Percentiles rank a stretch among this genome's conserved stretches.
Conservation (phyloP, 2,888 invertebrate genomes). For the Philopedon plagiatum region DNA sequence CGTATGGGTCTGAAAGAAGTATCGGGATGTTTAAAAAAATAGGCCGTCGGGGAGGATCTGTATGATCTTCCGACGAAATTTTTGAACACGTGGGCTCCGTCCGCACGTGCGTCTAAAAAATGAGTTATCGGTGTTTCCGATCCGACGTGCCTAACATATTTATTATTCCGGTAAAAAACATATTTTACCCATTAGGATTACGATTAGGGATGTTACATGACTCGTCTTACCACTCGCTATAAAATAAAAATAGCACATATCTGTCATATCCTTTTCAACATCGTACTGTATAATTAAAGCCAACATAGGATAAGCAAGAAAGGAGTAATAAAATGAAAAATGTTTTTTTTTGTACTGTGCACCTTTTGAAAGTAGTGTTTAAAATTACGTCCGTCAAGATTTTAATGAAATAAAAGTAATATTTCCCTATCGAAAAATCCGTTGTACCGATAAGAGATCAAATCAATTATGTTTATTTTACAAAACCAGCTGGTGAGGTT, state of each 20-base stretch:
- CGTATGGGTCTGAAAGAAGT: constrained; percentile 31
- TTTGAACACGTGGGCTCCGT: constrained; percentile 40
- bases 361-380: not conserved
- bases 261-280: constrained; percentile 16
- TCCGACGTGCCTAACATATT: constrained; percentile 33
- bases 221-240: not conserved
- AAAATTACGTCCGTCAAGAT: constrained; percentile 5
- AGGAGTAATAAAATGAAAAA: too few species aligned
- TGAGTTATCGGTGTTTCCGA: constrained; percentile 41
- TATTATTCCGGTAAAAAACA: constrained; percentile 44
- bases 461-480: constrained; percentile 41
- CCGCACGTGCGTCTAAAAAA: constrained; percentile 46
- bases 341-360: not conserved
- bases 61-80: constrained; percentile 25
- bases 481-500: constrained; percentile 32
- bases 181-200: constrained; percentile 44
- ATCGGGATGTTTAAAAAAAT: constrained; percentile 40
- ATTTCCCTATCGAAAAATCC: constrained; percentile 20
- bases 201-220: constrained; percentile 16
- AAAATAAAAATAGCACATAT: constrained; percentile 27
- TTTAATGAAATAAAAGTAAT: constrained; percentile 22
- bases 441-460: constrained; percentile 34
- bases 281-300: not conserved
- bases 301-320: too few species aligned
- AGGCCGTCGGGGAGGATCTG: constrained; percentile 16